Evolutionary conservation across 2,113 vertebrate genomes (phyloP).

Genomic region (Deroptyus accipitrinus): DNA sequence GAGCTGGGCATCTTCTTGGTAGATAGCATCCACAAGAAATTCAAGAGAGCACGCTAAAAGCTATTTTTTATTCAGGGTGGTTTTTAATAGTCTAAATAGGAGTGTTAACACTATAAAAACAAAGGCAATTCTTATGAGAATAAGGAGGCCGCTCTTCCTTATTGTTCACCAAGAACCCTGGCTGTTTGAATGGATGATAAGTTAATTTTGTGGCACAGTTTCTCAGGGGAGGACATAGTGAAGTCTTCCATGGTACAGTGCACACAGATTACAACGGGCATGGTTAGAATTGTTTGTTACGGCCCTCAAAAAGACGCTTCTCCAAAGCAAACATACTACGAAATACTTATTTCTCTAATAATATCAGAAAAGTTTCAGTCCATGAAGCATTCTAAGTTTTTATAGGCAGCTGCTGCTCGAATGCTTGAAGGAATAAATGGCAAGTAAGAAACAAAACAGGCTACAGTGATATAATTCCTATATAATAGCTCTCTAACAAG

Average conservation of each 20-base stretch:
- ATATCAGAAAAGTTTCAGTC: neutral
- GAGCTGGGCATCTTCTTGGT: neutral
- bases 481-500: constrained; percentile 15
- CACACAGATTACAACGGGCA: neutral
- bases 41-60: neutral
- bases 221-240: neutral
- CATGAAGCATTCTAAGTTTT: neutral
- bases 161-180: neutral
- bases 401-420: neutral
- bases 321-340: neutral
- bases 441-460: neutral
- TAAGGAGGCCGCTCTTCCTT: neutral
- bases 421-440: neutral
- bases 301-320: neutral
- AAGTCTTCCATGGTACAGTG: neutral
- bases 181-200: neutral
- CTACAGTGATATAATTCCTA: constrained; percentile 6
- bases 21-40: neutral
- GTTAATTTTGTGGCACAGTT: neutral
- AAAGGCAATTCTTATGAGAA: neutral
- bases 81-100: neutral
- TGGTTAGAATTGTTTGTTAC: neutral
- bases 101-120: neutral
- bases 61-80: accelerated
- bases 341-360: neutral